A percentile compares a stretch with the other conserved stretches of the same genome.
phyloP scores from a whole-genome alignment of 2,113 vertebrate genomes.

The Siniperca knerii region DNA sequence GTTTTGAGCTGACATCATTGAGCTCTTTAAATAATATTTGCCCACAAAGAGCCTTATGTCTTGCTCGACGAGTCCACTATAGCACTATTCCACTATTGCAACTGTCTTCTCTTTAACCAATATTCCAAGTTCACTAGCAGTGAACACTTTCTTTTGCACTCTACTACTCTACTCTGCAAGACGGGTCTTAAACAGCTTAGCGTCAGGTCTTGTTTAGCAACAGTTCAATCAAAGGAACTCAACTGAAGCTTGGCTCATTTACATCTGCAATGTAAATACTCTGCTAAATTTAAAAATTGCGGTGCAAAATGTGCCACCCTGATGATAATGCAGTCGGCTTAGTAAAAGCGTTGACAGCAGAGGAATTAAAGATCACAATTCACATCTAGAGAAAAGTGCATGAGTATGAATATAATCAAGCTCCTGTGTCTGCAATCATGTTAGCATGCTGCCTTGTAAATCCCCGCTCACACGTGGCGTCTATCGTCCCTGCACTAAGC shows the following conservation, averaged over 20 bases:
- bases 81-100: too few relatives aligned
- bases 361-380: background rate
- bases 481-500: background rate
- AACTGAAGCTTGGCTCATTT: background rate
- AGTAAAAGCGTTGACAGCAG: background rate
- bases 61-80: background rate
- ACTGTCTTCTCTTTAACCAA: background rate
- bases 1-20: background rate
- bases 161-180: background rate
- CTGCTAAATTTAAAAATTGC: background rate
- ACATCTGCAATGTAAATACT: background rate
- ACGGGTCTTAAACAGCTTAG: background rate
- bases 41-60: background rate
- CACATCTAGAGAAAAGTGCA: background rate
- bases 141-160: background rate
- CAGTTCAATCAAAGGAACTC: constrained; percentile 7
- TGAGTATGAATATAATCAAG: background rate
- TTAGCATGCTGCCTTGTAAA: background rate
- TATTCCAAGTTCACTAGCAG: background rate
- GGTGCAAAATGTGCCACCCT: background rate
- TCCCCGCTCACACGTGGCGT: background rate
- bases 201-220: background rate
- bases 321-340: background rate
- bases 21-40: background rate
- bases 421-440: background rate